Base-by-base conservation (phyloP, 2,113 vertebrate genomes). In the Hoplias malabaricus region DNA sequence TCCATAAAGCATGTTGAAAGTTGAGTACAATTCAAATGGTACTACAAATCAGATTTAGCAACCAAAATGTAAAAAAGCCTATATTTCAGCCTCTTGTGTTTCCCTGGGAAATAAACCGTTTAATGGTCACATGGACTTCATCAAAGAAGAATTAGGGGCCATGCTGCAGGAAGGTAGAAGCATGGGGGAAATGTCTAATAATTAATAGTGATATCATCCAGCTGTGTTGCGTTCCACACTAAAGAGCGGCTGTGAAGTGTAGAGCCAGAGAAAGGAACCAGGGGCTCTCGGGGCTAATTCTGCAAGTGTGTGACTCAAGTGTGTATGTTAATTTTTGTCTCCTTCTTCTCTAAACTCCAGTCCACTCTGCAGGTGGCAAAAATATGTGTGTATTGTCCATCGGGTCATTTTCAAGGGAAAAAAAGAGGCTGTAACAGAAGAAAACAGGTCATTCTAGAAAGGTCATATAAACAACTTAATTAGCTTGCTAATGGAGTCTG, bases 21-120 rank as follows among this genome's bases (percentile, higher is more conserved):
- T 33, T 73, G 40, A 21, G 27, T 34, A 23, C 31, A 68, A n/a
- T 21, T 36, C n/a, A 27, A 27, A 62, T 42, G 10, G 21, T 43
- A 61, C 10, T 2, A 4, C 48, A 82, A n/a, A 27, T 7, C 23
- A 2, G 1, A 46, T 42, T 61, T 19, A 25, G 5, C 7, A 75
- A 54, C 42, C 25, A 48, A 53, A 0, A 73, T 25, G n/a, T n/a
- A 10, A 29, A 36, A 31, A 57, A 48, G 0, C 77, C 40, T 46
- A 9, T 9, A 13, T 57, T 78, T 84, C 59, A 36, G 65, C 43
- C 73, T 69, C 42, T 50, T 77, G 46, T 61, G 76, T 82, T 89
- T 89, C 84, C 85, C 83, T 91, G 86, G 88, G 68, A 90, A 89
- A 80, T 76, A 84, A 46, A 80, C 62, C 40, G 73, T 82, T 75